phyloP scores from a whole-genome alignment of 2,113 vertebrate genomes.

The Psophia crepitans region DNA sequence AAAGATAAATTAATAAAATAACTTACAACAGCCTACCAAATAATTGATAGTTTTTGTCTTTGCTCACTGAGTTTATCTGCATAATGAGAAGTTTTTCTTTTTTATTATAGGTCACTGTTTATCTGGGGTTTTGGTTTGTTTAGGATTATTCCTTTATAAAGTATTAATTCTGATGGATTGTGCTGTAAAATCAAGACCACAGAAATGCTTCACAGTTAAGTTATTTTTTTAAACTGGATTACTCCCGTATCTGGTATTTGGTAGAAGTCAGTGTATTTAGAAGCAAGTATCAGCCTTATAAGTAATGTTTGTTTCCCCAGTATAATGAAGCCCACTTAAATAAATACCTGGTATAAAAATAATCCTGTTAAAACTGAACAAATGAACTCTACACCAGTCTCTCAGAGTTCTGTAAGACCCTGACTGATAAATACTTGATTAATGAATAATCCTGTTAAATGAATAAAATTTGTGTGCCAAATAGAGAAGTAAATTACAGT shows the following conservation, averaged over 20 bases:
- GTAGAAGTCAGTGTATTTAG: conserved; percentile 62
- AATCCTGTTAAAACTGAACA: conserved; percentile 69
- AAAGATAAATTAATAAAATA: not conserved
- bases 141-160: conserved; percentile 68
- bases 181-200: conserved; percentile 48
- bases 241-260: conserved; percentile 64
- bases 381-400: conserved; percentile 47
- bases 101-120: conserved; percentile 60
- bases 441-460: conserved; percentile 73
- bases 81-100: conserved; percentile 4
- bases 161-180: conserved; percentile 69
- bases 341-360: conserved; percentile 69
- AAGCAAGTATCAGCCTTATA: conserved; percentile 58
- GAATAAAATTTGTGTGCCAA: conserved; percentile 61
- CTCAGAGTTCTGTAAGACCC: conserved; percentile 34
- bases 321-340: conserved; percentile 70
- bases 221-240: conserved; percentile 70
- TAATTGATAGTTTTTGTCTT: conserved; percentile 47
- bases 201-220: conserved; percentile 44
- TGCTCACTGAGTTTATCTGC: not conserved
- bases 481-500: conserved; percentile 57
- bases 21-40: not conserved
- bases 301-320: conserved; percentile 46
- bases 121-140: conserved; percentile 67
- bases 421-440: conserved; percentile 70